phyloP scores from a whole-genome alignment of 1,140 invertebrate genomes.

The Lutraria rhynchaena region DNA sequence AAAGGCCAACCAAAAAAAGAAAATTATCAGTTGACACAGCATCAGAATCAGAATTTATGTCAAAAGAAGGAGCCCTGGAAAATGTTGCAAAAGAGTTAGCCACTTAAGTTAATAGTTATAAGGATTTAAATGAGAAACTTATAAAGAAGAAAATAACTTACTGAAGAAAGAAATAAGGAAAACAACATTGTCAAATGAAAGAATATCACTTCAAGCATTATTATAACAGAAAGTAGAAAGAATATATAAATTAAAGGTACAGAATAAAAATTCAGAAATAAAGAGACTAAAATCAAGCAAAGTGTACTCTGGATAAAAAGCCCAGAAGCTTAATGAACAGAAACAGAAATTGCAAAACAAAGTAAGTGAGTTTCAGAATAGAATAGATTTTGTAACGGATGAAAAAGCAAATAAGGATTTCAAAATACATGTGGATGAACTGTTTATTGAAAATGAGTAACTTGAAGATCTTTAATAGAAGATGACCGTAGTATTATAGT shows the following conservation, averaged over 20 bases:
- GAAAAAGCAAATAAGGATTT: neutral
- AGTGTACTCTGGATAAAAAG: slow-evolving; percentile 7
- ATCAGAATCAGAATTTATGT: neutral
- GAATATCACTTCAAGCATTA: neutral
- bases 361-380: slow-evolving; percentile 8
- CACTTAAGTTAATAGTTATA: neutral
- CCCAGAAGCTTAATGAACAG: neutral
- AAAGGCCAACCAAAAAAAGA: neutral
- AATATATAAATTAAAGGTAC: neutral
- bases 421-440: neutral
- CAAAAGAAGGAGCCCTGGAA: neutral
- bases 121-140: neutral
- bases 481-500: neutral
- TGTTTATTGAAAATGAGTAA: neutral
- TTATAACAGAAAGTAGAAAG: neutral
- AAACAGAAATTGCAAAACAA: neutral
- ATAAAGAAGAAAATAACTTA: neutral
- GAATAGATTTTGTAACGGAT: neutral
- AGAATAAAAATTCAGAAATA: slow-evolving; percentile 1
- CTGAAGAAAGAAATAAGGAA: neutral
- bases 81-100: neutral
- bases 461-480: neutral
- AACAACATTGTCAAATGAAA: slow-evolving; percentile 12
- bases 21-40: neutral
- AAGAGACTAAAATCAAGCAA: slow-evolving; percentile 1